Conservation (phyloP, 2,888 invertebrate species). For the Terebella lapidaria region DNA sequence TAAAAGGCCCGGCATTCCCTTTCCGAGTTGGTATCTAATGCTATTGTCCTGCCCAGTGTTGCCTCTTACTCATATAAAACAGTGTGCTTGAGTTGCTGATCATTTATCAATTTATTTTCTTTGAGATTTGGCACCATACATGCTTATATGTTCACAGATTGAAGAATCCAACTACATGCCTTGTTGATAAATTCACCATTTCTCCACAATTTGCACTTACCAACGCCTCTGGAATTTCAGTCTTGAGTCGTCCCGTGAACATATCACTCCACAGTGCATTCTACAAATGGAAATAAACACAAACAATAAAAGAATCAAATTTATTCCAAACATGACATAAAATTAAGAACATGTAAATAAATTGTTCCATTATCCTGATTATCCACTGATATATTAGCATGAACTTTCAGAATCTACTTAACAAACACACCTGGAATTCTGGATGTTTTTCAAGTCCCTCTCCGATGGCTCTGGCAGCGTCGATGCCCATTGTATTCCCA, state of each 20-base stretch:
- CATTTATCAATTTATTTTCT: no score
- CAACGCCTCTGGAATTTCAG: conserved; percentile 89
- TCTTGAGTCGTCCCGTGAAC: conserved; percentile 91
- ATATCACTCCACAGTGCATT: conserved; percentile 90
- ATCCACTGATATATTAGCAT: neutral
- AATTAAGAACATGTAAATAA: neutral
- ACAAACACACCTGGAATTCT: conserved; percentile 58
- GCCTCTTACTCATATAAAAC: no score
- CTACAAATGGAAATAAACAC: conserved; percentile 32
- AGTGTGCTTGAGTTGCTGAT: no score
- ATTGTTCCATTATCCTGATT: neutral
- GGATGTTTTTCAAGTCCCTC: conserved; percentile 73
- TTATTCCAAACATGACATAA: neutral
- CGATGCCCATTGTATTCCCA: conserved; percentile 88
- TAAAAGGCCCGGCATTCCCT: no score
- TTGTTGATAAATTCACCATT: no score
- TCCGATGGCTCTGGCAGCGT: conserved; percentile 79
- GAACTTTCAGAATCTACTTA: neutral
- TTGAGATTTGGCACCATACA: no score
- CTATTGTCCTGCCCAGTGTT: no score
- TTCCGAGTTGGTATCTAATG: no score
- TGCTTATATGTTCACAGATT: no score
- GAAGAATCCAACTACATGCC: no score
- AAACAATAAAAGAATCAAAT: neutral
- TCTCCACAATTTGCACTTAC: no score